Percentiles rank a stretch among this genome's conserved stretches.
Evolutionary conservation across 2,888 invertebrate species (phyloP).

Genomic region (Tachina grossa): DNA sequence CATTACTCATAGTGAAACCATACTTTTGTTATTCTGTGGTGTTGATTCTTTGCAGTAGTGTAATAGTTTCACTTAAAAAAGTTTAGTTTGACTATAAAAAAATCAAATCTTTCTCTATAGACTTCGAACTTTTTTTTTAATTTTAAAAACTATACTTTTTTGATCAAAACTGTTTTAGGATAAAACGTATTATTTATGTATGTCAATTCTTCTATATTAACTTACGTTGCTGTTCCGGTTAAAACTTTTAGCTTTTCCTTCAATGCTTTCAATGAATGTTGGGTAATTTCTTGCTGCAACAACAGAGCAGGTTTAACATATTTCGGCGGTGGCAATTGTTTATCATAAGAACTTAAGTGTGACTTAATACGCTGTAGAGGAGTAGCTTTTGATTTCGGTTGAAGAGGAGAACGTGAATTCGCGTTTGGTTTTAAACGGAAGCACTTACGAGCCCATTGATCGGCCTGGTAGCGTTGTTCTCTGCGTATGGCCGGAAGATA

Average conservation of each 20-base stretch:
- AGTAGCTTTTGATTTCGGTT: conserved; percentile 78
- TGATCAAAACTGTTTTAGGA: no score
- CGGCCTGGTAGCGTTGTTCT: conserved; percentile 83
- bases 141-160: no score
- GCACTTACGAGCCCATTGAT: conserved; percentile 85
- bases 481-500: conserved; percentile 85
- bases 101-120: no score
- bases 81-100: no score
- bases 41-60: no score
- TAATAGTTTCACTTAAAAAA: no score
- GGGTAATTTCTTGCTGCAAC: conserved; percentile 74
- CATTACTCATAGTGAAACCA: no score
- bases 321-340: conserved; percentile 85
- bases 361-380: conserved; percentile 85
- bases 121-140: no score
- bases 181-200: no score
- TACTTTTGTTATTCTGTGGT: no score
- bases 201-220: neutral
- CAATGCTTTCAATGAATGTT: conserved; percentile 77
- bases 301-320: conserved; percentile 73
- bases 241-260: conserved; percentile 81
- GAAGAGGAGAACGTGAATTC: conserved; percentile 74
- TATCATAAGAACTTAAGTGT: conserved; percentile 87
- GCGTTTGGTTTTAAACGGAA: conserved; percentile 80
- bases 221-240: conserved; percentile 83